A percentile compares a stretch with the other conserved stretches of the same genome.
Conservation (phyloP, 1,140 invertebrate species). For the Panonychus citri region DNA sequence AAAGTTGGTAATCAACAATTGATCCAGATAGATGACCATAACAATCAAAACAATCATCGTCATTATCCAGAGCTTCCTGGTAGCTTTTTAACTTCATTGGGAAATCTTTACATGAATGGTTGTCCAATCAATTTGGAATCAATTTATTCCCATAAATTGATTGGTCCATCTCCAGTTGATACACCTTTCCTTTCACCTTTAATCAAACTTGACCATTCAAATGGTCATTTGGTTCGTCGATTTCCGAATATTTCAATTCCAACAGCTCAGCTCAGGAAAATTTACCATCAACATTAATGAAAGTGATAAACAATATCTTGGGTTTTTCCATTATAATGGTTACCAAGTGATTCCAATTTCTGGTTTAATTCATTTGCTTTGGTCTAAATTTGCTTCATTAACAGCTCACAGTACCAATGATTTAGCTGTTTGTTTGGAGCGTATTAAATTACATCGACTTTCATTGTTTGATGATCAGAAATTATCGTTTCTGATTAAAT, state of each 20-base stretch:
- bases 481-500: too few relatives aligned
- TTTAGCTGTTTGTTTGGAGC: not conserved
- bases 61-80: too few relatives aligned
- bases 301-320: not conserved
- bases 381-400: not conserved
- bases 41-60: too few relatives aligned
- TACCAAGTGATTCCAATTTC: not conserved
- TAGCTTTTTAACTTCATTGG: not conserved
- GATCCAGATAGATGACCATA: not conserved
- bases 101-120: not conserved
- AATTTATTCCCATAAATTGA: not conserved
- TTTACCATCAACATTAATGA: not conserved
- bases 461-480: too few relatives aligned
- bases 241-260: not conserved
- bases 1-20: not conserved
- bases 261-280: not conserved
- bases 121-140: not conserved
- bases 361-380: not conserved
- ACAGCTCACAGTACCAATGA: not conserved
- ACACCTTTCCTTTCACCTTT: not conserved
- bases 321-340: not conserved
- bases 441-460: not conserved
- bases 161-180: not conserved
- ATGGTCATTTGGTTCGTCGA: not conserved
- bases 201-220: not conserved